Base-by-base conservation (phyloP, 2,113 vertebrate species). In the Rynchops niger region DNA sequence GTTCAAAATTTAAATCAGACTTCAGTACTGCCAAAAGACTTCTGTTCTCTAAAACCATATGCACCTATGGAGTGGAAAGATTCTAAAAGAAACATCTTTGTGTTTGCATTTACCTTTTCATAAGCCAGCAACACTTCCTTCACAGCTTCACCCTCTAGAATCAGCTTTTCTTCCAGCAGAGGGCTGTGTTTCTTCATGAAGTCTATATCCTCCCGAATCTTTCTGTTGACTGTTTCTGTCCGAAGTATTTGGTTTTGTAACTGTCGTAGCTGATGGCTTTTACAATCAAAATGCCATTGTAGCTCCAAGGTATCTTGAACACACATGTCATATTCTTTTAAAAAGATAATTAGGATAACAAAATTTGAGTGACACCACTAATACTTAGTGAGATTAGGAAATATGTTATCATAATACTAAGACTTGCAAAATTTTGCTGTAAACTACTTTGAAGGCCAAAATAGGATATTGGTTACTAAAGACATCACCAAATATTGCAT, bases 111-210 rank as follows among this genome's bases (percentile, higher is more conserved):
- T 97, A 99, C 98, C 98, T 99, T 94, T 29, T 29, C 38, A 88
- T 98, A 96, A 56, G 95, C 89, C 12, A 65, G 25, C 42, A 87
- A 92, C 47, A 97, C 85, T 58, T 96, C 80, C n/a, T 61, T 87
- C 70, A 98, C 89, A 82, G 96, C 58, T 62, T 85, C 71, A 29
- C 26, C 59, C 86, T 99, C 99, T 17, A 97, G 72, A 29, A 95
- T 94, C 69, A 97, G 78, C 84, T 99, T 99, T 96, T 98, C 98
- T 82, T 97, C 97, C 92, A 99, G 93, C 30, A 99, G 97, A 88
- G 98, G 97, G 40, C 95, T 85, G 84, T 98, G 98, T 94, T 98
- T 97, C 94, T 88, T 97, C 98, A 98, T 95, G n/a, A 97, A 99
- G 95, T 96, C 85, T 76, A 97, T 93, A 86, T 99, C 98, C 73